phyloP scores from a whole-genome alignment of 2,113 vertebrate species.

The Psettodes erumei region DNA sequence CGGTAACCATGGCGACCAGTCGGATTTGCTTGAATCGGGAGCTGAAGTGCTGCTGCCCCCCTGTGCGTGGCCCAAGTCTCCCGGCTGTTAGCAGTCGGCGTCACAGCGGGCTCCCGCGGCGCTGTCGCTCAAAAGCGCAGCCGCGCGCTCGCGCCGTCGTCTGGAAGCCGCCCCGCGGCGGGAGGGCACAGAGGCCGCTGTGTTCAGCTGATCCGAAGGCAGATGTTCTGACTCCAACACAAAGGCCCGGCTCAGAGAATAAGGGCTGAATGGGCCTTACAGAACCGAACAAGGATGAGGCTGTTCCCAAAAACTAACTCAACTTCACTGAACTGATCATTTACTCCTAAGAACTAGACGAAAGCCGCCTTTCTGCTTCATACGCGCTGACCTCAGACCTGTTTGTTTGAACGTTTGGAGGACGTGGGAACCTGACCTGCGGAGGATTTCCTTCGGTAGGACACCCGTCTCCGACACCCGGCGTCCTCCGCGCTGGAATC shows the following conservation, averaged over 20 bases:
- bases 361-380: too few species aligned
- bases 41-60: constrained; percentile 45
- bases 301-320: background rate
- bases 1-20: constrained; percentile 72
- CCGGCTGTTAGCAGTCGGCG: constrained; percentile 38
- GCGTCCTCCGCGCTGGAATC: constrained; percentile 85
- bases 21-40: constrained; percentile 58
- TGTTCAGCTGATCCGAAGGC: constrained; percentile 14
- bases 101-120: constrained; percentile 38
- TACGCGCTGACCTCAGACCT: too few species aligned
- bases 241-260: background rate
- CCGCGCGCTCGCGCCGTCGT: background rate
- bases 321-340: too few species aligned
- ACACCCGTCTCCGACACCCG: constrained; percentile 85
- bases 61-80: constrained; percentile 35
- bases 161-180: background rate
- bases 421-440: too few species aligned
- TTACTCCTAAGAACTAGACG: too few species aligned
- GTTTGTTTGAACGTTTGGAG: too few species aligned
- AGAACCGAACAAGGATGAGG: background rate
- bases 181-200: background rate
- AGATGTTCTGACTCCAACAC: background rate
- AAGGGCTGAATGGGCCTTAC: background rate
- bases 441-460: constrained; percentile 87
- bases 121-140: background rate